Conservation (phyloP, 1,140 invertebrate species). For the Ceratina calcarata region DNA sequence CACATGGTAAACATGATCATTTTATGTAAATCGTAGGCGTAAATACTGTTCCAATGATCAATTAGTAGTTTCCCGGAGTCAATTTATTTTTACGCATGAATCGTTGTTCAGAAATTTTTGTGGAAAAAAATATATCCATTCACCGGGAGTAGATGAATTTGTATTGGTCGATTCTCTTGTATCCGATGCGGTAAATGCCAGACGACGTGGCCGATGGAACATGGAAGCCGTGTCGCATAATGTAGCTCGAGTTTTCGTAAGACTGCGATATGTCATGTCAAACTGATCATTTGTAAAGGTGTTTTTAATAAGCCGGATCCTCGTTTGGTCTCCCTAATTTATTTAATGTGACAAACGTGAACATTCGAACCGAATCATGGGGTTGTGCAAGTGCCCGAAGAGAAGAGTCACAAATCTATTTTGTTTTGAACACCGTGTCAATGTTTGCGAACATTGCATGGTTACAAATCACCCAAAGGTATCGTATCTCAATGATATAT, state of each 20-base stretch:
- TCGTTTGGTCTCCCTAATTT: conserved; percentile 6
- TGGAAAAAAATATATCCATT: background rate
- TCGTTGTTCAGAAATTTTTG: background rate
- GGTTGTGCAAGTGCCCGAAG: conserved; percentile 98
- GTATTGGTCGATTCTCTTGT: conserved; percentile 44
- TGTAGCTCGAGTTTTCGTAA: conserved; percentile 5
- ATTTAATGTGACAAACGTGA: conserved; percentile 15
- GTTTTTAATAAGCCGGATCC: background rate
- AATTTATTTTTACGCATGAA: background rate
- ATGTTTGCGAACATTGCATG: conserved; percentile 99
- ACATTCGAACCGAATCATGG: conserved; percentile 84
- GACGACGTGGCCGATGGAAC: conserved; percentile 67
- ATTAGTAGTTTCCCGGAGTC: background rate
- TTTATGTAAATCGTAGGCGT: too few relatives aligned
- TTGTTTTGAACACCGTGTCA: conserved; percentile 98
- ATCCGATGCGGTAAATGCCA: conserved; percentile 29
- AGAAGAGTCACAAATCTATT: conserved; percentile 97
- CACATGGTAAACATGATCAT: too few relatives aligned
- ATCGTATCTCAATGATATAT: conserved; percentile 53
- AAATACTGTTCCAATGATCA: too few relatives aligned
- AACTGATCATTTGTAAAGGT: background rate
- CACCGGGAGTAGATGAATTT: background rate
- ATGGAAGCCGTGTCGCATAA: conserved; percentile 40
- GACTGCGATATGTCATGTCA: conserved; percentile 19
- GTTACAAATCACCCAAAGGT: conserved; percentile 97